phyloP scores from a whole-genome alignment of 2,797 vertebrate species.

The Falco columbarius region DNA sequence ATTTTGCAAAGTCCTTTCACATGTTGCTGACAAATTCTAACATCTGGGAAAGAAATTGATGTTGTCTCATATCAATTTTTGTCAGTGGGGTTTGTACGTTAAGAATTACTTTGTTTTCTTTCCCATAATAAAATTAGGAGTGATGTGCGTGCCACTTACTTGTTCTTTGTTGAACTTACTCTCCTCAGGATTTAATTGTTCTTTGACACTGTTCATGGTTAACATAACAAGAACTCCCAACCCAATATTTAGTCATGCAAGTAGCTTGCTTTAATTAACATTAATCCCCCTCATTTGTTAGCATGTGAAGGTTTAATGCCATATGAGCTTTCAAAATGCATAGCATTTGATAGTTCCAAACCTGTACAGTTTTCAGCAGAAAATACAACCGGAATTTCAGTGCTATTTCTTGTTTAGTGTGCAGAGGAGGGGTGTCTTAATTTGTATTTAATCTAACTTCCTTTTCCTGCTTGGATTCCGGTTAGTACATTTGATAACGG shows the following conservation, averaged over 20 bases:
- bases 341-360: background rate
- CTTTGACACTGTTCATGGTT: background rate
- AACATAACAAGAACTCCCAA: background rate
- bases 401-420: background rate
- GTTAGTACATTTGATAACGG: background rate
- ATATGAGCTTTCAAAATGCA: background rate
- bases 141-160: background rate
- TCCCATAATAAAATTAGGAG: background rate
- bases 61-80: background rate
- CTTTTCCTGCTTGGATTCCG: background rate
- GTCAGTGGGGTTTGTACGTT: background rate
- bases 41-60: no score
- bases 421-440: rapidly evolving
- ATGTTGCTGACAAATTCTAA: background rate
- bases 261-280: background rate
- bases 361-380: background rate
- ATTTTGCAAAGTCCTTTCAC: background rate
- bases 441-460: background rate
- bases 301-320: background rate
- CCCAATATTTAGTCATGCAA: background rate
- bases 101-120: background rate
- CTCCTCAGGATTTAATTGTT: background rate
- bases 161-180: background rate
- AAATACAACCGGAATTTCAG: background rate
- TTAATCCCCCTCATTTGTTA: background rate